phyloP scores from a whole-genome alignment of 1,140 invertebrate genomes.

The Plectrocnemia conspersa region DNA sequence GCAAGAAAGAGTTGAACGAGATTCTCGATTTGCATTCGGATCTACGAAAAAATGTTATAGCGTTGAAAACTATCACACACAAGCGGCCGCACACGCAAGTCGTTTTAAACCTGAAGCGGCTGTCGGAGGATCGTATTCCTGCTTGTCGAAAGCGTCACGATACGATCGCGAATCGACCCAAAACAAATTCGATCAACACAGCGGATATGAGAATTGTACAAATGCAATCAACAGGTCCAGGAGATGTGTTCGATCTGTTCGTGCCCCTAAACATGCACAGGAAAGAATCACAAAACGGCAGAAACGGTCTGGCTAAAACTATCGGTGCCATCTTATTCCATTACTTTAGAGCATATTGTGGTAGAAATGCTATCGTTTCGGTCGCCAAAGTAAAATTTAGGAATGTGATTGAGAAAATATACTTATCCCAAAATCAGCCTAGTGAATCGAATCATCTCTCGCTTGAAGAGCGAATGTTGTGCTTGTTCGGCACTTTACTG shows the following conservation, averaged over 20 bases:
- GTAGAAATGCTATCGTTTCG: too few species aligned
- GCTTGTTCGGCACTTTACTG: too few species aligned
- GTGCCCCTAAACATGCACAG: background rate
- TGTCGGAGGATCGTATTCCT: constrained; percentile 6
- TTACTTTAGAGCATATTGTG: too few species aligned
- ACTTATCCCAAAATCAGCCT: too few species aligned
- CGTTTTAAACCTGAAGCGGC: background rate
- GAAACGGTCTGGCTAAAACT: too few species aligned
- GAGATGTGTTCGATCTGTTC: background rate
- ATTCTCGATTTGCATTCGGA: constrained; percentile 23
- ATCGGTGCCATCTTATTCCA: too few species aligned
- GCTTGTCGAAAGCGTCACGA: too few species aligned
- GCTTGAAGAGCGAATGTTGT: too few species aligned
- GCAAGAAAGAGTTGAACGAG: constrained; percentile 29
- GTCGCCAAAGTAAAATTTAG: too few species aligned
- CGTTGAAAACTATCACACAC: constrained; percentile 24
- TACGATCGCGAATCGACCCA: background rate
- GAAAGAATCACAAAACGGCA: too few species aligned
- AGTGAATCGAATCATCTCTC: too few species aligned
- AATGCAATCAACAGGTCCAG: background rate
- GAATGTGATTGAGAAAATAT: too few species aligned
- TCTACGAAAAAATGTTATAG: constrained; percentile 23
- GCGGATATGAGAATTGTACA: background rate
- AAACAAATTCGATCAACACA: background rate
- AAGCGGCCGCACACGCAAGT: constrained; percentile 6